These are phyloP conservation scores for Nettapus auritus DNA, from an alignment of 2,113 vertebrate genomes.

Conservation along the genomic window DNA sequence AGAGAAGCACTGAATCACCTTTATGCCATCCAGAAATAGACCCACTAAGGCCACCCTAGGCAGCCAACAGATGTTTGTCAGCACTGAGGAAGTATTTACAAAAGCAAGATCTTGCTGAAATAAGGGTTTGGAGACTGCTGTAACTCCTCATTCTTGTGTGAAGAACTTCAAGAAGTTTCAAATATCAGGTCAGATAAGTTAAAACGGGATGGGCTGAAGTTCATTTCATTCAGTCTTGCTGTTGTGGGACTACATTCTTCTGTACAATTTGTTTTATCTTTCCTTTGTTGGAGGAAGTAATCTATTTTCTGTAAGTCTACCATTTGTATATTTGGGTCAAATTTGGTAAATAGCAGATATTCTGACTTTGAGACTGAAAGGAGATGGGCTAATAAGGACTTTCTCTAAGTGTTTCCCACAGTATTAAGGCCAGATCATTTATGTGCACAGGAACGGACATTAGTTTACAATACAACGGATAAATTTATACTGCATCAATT, in stretches of 20 bases:
- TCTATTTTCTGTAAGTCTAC: neutral
- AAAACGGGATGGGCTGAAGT: neutral
- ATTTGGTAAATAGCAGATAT: neutral
- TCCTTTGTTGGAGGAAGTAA: neutral
- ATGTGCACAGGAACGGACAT: neutral
- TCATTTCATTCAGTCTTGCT: neutral
- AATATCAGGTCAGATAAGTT: neutral
- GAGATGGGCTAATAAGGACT: neutral
- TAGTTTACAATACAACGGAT: neutral
- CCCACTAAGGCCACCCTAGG: neutral
- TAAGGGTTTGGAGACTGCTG: neutral
- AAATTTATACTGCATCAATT: neutral
- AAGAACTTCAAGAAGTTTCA: neutral
- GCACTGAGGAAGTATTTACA: neutral
- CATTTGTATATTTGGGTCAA: neutral
- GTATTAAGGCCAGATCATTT: neutral
- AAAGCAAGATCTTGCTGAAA: neutral
- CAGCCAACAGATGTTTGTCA: neutral
- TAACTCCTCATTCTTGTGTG: neutral
- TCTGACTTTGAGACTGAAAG: neutral
- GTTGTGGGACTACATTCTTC: neutral
- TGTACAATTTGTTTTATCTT: neutral
- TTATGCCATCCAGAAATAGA: neutral
- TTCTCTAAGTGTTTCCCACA: neutral
- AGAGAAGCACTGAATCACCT: neutral